phyloP scores from a whole-genome alignment of 2,113 vertebrate genomes.

The Pholis gunnellus region DNA sequence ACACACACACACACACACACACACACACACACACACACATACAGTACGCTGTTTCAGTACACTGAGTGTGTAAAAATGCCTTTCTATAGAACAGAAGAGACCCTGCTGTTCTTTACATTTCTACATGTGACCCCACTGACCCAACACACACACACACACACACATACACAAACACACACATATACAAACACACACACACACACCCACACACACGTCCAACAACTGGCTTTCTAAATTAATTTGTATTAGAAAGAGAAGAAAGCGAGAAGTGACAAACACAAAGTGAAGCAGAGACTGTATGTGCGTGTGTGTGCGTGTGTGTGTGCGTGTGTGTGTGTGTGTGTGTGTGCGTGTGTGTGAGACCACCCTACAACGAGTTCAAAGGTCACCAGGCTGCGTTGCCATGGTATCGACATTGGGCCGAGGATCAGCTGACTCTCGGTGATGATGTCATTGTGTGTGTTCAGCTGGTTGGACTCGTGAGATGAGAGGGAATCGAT shows the following conservation, averaged over 20 bases:
- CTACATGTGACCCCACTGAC: slow-evolving; percentile 27
- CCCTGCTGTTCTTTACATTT: slow-evolving; percentile 41
- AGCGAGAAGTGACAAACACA: background rate
- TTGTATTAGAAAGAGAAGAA: background rate
- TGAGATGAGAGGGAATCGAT: background rate
- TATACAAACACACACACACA: background rate
- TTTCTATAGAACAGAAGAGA: slow-evolving; percentile 21
- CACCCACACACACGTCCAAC: background rate
- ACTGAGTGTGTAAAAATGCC: background rate
- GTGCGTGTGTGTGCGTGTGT: background rate
- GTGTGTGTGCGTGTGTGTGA: background rate
- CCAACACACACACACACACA: slow-evolving; percentile 13
- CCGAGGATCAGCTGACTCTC: background rate
- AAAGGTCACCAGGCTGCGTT: background rate
- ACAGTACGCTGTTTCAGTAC: background rate
- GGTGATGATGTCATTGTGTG: background rate
- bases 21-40: background rate
- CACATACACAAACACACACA: slow-evolving; percentile 10
- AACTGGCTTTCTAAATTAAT: background rate
- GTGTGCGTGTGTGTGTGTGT: background rate
- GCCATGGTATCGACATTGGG: background rate
- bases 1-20: too few relatives aligned
- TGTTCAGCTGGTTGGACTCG: background rate
- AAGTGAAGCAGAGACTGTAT: background rate
- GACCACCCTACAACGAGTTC: background rate